Percentiles rank a stretch among this genome's conserved stretches.
These are phyloP conservation scores for Pseudolaguvia tuberculata DNA, from an alignment of 2,113 vertebrate genomes.

Conservation along the genomic window DNA sequence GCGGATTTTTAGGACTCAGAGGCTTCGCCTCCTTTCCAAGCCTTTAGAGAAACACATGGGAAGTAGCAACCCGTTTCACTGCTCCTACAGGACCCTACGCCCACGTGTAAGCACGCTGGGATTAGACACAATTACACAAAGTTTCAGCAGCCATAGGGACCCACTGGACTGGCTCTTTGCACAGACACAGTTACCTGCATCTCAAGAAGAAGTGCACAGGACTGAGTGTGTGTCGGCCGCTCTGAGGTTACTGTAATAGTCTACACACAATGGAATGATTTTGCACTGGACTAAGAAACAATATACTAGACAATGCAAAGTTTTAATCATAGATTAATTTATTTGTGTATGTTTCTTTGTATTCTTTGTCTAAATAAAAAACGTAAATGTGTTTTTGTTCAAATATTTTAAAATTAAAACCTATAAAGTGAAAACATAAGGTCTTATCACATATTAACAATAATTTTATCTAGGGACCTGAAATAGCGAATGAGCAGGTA, in stretches of 20 bases:
- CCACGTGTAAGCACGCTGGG: slow-evolving; percentile 29
- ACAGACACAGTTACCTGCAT: slow-evolving; percentile 58
- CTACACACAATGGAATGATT: not conserved
- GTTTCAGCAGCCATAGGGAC: slow-evolving; percentile 60
- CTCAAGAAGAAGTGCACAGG: slow-evolving; percentile 31
- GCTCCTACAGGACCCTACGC: slow-evolving; percentile 22
- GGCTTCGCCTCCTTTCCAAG: slow-evolving; percentile 60
- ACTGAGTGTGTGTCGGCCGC: slow-evolving; percentile 36
- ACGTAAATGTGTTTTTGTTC: not conserved
- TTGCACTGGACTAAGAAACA: slow-evolving; percentile 1
- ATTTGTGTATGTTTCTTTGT: slow-evolving; percentile 45
- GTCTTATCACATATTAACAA: too few species aligned
- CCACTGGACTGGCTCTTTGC: slow-evolving; percentile 73
- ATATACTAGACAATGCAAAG: slow-evolving; percentile 1
- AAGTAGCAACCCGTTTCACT: slow-evolving; percentile 30
- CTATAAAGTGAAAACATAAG: not conserved
- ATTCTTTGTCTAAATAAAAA: slow-evolving; percentile 3
- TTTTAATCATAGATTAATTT: slow-evolving; percentile 43
- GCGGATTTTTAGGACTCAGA: slow-evolving; percentile 57
- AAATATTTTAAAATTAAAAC: not conserved
- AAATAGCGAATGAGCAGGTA: too few species aligned
- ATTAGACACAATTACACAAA: slow-evolving; percentile 58
- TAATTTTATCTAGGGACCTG: too few species aligned
- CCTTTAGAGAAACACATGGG: slow-evolving; percentile 57
- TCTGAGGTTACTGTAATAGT: slow-evolving; percentile 43